These are phyloP conservation scores for Unio pictorum DNA, from an alignment of 2,888 invertebrate genomes.

Conservation along the genomic window DNA sequence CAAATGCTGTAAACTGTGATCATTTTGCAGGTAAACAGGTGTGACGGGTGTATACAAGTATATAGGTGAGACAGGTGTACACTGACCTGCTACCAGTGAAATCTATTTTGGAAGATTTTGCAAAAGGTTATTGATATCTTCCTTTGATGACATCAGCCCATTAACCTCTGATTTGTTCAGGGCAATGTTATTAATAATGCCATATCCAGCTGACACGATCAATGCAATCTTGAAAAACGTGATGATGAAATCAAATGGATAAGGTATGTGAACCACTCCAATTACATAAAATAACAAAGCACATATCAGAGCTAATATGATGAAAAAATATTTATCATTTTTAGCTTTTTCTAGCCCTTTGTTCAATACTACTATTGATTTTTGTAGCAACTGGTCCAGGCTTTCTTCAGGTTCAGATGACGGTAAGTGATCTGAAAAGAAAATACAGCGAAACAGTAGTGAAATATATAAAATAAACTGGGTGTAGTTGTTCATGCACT, in stretches of 20 bases:
- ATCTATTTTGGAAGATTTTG: constrained; percentile 7
- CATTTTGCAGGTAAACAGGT: too few relatives aligned
- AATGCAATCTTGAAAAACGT: constrained; percentile 36
- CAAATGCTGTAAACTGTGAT: too few relatives aligned
- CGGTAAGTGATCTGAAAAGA: neutral
- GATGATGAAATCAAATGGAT: constrained; percentile 34
- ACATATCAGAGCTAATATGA: constrained; percentile 29
- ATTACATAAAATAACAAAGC: constrained; percentile 35
- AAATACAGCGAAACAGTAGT: too few relatives aligned
- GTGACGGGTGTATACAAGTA: too few relatives aligned
- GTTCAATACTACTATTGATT: constrained; percentile 40
- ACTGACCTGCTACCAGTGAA: too few relatives aligned
- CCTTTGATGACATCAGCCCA: constrained; percentile 45
- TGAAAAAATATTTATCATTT: constrained; percentile 41
- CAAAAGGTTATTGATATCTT: constrained; percentile 41
- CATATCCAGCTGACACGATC: constrained; percentile 44
- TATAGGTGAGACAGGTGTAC: too few relatives aligned
- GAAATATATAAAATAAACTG: too few relatives aligned
- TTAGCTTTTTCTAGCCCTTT: constrained; percentile 39
- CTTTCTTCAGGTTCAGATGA: constrained; percentile 7
- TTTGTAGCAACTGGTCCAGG: constrained; percentile 25
- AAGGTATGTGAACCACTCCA: constrained; percentile 33
- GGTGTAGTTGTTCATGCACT: too few relatives aligned
- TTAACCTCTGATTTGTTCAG: constrained; percentile 54
- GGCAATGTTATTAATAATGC: constrained; percentile 49